Conservation (phyloP, 2,888 invertebrate genomes). For the Cheilosia grossa region DNA sequence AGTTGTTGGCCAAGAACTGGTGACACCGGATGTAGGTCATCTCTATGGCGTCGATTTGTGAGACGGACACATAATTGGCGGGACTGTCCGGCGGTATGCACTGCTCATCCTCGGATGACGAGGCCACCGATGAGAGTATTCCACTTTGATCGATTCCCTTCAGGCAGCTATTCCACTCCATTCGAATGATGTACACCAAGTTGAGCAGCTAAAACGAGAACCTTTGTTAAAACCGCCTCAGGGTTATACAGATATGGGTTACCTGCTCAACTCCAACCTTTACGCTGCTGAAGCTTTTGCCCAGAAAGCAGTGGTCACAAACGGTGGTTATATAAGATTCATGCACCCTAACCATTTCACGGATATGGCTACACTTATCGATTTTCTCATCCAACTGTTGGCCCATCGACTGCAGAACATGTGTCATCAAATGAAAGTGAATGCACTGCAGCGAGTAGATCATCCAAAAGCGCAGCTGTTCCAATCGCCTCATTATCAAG, state of each 20-base stretch:
- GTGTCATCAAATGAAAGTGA: slow-evolving; percentile 84
- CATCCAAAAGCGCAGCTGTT: slow-evolving; percentile 85
- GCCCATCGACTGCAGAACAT: slow-evolving; percentile 82
- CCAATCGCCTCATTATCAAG: slow-evolving; percentile 83
- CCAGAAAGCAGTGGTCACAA: slow-evolving; percentile 80
- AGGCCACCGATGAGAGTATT: slow-evolving; percentile 55
- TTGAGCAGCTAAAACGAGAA: slow-evolving; percentile 78
- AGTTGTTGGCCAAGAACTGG: slow-evolving; percentile 79
- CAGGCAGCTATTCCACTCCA: slow-evolving; percentile 80
- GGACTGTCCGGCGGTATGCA: slow-evolving; percentile 60
- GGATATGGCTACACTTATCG: slow-evolving; percentile 77
- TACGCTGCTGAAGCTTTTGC: slow-evolving; percentile 76
- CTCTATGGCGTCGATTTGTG: slow-evolving; percentile 81
- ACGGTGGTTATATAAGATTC: slow-evolving; percentile 80
- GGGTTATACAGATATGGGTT: background rate
- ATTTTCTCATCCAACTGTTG: slow-evolving; percentile 80
- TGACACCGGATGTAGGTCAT: slow-evolving; percentile 81
- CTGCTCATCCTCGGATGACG: slow-evolving; percentile 70
- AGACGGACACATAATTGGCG: slow-evolving; percentile 76
- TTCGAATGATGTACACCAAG: slow-evolving; percentile 79
- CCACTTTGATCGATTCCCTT: slow-evolving; percentile 76
- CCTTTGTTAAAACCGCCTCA: no score
- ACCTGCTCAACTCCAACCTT: slow-evolving; percentile 80
- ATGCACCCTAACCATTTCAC: slow-evolving; percentile 80
- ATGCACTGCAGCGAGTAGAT: slow-evolving; percentile 84